A percentile compares a stretch with the other conserved stretches of the same genome.
These are phyloP conservation scores for Thysanoteuthis rhombus DNA, from an alignment of 2,888 invertebrate species.

Conservation along the genomic window DNA sequence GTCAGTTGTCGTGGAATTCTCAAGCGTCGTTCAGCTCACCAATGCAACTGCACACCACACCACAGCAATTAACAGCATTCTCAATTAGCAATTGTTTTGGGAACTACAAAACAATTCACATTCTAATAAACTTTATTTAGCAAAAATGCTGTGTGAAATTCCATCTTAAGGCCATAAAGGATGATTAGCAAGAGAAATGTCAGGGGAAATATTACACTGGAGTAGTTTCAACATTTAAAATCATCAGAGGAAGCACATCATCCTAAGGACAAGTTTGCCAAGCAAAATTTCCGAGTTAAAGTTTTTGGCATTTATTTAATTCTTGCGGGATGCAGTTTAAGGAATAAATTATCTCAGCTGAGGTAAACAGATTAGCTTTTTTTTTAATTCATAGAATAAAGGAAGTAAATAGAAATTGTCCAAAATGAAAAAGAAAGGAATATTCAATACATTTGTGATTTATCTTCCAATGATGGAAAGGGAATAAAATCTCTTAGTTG, in stretches of 20 bases:
- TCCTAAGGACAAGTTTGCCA: background rate
- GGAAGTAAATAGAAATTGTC: background rate
- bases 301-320: slow-evolving; percentile 13
- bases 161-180: slow-evolving; percentile 21
- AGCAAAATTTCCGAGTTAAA: slow-evolving; percentile 16
- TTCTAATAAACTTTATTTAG: slow-evolving; percentile 16
- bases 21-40: background rate
- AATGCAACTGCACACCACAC: slow-evolving; percentile 14
- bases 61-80: slow-evolving; percentile 27
- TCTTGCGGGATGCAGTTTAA: slow-evolving; percentile 19
- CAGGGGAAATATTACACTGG: slow-evolving; percentile 21
- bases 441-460: background rate
- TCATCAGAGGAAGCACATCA: background rate
- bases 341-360: background rate
- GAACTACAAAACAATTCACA: slow-evolving; percentile 27
- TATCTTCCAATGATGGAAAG: background rate
- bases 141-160: background rate
- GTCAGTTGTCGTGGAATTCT: slow-evolving; percentile 14
- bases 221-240: slow-evolving; percentile 27
- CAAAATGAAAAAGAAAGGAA: background rate
- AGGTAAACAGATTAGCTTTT: background rate
- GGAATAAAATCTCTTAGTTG: background rate
- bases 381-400: background rate
- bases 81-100: slow-evolving; percentile 29
- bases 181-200: background rate